Evolutionary conservation across 2,113 vertebrate species (phyloP).

Genomic region (Steatornis caripensis): DNA sequence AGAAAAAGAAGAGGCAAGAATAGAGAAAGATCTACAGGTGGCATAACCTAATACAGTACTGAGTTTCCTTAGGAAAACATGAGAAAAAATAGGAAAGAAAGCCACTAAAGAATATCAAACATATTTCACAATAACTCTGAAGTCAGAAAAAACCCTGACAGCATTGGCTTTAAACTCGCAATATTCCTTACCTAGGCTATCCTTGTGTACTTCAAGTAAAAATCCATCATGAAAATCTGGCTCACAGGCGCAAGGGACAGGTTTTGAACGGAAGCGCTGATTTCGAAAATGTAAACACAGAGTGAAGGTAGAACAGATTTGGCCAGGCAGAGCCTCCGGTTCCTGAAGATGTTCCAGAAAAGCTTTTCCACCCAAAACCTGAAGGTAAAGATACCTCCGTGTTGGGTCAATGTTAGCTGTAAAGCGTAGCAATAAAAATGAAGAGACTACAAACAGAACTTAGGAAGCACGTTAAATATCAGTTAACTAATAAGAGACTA

Average conservation of each 20-base stretch:
- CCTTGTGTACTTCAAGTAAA: constrained; percentile 90
- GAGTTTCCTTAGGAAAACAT: background rate
- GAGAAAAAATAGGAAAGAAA: background rate
- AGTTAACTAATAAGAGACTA: background rate
- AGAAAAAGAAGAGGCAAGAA: too few species aligned
- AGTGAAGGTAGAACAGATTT: constrained; percentile 89
- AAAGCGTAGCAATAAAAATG: constrained; percentile 73
- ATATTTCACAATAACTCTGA: background rate
- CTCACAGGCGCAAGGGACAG: constrained; percentile 93
- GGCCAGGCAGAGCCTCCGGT: constrained; percentile 89
- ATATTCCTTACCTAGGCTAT: constrained; percentile 75
- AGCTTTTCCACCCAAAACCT: constrained; percentile 94
- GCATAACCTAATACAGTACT: background rate
- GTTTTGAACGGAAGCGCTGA: constrained; percentile 94
- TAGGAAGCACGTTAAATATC: constrained; percentile 23
- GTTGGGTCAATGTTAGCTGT: constrained; percentile 89
- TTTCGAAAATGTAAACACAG: constrained; percentile 93
- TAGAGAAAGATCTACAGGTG: background rate
- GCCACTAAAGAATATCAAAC: background rate
- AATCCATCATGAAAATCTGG: constrained; percentile 93
- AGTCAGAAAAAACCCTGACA: background rate
- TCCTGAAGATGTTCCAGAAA: constrained; percentile 97
- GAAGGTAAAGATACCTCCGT: constrained; percentile 91
- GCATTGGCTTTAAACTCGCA: background rate
- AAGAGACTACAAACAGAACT: constrained; percentile 64